These are phyloP conservation scores for Nesogale talazaci DNA, from an alignment of 2,113 vertebrate species.

Conservation along the genomic window DNA sequence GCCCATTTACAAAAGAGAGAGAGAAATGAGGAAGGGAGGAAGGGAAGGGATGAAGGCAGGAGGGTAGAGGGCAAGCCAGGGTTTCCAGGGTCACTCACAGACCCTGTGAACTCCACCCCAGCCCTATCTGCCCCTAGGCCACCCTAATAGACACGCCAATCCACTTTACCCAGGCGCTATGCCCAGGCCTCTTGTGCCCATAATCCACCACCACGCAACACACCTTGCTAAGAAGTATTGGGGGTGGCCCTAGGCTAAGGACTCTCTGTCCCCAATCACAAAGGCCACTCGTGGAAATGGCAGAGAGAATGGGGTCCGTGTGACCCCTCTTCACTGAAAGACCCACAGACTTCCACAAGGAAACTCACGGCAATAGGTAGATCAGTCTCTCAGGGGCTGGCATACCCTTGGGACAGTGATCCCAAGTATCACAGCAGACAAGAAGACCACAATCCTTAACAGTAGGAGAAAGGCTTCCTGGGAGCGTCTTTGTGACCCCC, in stretches of 20 bases:
- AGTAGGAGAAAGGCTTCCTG: background rate
- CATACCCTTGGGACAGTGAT: background rate
- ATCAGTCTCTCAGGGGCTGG: too few species aligned
- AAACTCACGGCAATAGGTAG: background rate
- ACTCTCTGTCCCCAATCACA: background rate
- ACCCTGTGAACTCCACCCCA: background rate
- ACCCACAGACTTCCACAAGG: background rate
- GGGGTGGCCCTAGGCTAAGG: background rate
- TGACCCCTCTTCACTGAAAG: background rate
- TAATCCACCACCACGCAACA: background rate
- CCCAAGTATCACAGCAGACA: background rate
- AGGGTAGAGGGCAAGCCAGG: background rate
- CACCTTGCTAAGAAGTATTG: background rate
- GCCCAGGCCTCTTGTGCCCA: conserved; percentile 5
- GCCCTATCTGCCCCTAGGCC: conserved; percentile 30
- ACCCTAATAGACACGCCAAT: conserved; percentile 43
- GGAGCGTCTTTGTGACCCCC: background rate
- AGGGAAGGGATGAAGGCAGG: too few species aligned
- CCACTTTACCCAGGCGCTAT: conserved; percentile 39
- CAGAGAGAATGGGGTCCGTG: background rate
- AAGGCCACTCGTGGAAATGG: too few species aligned
- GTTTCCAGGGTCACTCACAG: background rate
- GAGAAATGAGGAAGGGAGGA: too few species aligned
- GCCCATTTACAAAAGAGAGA: too few species aligned
- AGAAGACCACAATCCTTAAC: background rate